Evolutionary conservation across 2,113 vertebrate species (phyloP).

Genomic region (Cebidichthys violaceus): DNA sequence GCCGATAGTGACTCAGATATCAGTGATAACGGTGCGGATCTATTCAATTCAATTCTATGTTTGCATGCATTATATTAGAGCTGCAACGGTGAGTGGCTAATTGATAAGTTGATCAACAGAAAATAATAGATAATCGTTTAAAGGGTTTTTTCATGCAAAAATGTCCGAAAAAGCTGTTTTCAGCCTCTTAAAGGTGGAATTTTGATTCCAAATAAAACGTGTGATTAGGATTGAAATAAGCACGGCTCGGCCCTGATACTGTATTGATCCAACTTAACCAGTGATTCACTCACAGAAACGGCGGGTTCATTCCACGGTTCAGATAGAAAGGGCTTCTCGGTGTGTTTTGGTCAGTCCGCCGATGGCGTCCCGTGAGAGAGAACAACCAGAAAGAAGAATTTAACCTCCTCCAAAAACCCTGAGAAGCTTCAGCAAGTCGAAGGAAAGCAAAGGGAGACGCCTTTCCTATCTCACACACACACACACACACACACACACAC

Average conservation of each 20-base stretch:
- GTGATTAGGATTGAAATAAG: no score
- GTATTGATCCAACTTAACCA: neutral
- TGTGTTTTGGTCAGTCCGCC: slow-evolving; percentile 66
- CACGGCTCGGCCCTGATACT: neutral
- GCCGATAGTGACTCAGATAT: neutral
- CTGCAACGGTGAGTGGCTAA: no score
- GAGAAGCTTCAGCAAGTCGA: slow-evolving; percentile 65
- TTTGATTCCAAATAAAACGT: no score
- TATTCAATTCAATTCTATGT: no score
- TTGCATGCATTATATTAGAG: no score
- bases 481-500: neutral
- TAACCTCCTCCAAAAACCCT: slow-evolving; percentile 69
- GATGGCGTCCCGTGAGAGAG: slow-evolving; percentile 68
- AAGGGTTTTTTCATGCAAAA: no score
- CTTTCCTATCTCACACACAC: no score
- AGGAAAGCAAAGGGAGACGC: slow-evolving; percentile 38
- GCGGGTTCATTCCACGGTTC: slow-evolving; percentile 69
- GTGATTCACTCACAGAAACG: neutral
- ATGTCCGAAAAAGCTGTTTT: neutral
- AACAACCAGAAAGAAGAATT: slow-evolving; percentile 55
- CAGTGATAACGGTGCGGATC: no score
- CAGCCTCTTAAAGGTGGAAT: neutral
- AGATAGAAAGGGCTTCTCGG: slow-evolving; percentile 30
- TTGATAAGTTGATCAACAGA: no score
- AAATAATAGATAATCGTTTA: no score